Base-by-base conservation (phyloP, 2,113 vertebrate species). In the Pseudopipra pipra region DNA sequence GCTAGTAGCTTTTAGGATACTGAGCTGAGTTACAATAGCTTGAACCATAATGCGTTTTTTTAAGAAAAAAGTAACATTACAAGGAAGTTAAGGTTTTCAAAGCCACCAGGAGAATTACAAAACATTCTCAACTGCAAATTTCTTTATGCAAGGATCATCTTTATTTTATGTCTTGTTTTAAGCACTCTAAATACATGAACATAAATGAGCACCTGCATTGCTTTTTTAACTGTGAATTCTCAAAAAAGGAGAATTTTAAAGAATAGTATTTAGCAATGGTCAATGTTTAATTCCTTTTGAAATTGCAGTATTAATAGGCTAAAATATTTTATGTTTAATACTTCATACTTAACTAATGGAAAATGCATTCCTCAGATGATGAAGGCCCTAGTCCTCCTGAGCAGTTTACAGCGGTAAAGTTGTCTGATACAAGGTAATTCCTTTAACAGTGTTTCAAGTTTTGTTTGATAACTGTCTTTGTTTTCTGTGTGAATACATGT, bases 371-470 rank as follows among this genome's bases (percentile, higher is more conserved):
- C 55, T 35, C 90, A 99, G 99, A 98, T 75, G 98, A 99, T 94
- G 99, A 99, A 95, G 99, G 98, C 25, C 99, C 99, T 12, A 99
- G 98, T 95, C 99, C 99, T 80, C 99, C 99, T 8, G 99, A 99
- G 87, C 99, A 99, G 95, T 99, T 99, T 62, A 99, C 99, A 43
- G 99, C 99, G 30, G 97, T 99, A 79, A 99, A 99, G 91, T 73
- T 99, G 59, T 99, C 99, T n/a, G 99, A 99, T 90, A 96, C 98
- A 73, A 99, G 99, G 99, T 99, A 96, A 98, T 66, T 61, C 37
- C 30, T 56, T 7, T 41, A 58, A 37, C 70, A 43, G 4, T 33
- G 12, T 73, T 87, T 47, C 21, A 43, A 30, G 18, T 31, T 73
- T 87, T 81, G 17, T 73, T 87, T 81, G 17, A 54, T 67, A 51